Conservation (phyloP, 1,140 invertebrate genomes). For the Delia radicum region DNA sequence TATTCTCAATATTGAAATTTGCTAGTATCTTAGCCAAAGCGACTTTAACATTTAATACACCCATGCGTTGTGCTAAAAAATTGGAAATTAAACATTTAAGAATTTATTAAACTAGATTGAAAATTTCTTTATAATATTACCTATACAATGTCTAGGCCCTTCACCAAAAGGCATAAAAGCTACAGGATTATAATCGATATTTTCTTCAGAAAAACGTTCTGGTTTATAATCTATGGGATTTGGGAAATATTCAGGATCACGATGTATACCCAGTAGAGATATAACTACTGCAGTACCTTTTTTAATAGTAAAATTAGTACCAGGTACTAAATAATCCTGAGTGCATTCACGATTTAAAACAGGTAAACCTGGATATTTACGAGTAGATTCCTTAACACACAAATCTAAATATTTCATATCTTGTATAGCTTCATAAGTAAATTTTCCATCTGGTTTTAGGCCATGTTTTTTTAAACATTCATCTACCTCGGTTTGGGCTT, state of each 20-base stretch:
- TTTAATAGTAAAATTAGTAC: conserved; percentile 47
- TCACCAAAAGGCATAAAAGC: conserved; percentile 70
- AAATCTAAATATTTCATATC: conserved; percentile 61
- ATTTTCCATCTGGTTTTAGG: conserved; percentile 41
- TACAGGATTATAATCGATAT: conserved; percentile 41
- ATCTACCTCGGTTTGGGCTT: conserved; percentile 58
- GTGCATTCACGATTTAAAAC: conserved; percentile 58
- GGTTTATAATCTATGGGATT: conserved; percentile 67
- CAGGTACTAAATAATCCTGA: conserved; percentile 51
- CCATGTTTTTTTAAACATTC: conserved; percentile 52
- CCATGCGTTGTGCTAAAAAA: conserved; percentile 46
- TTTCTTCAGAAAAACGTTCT: conserved; percentile 62
- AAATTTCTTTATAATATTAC: conserved; percentile 36
- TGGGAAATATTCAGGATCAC: conserved; percentile 62
- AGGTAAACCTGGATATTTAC: conserved; percentile 63
- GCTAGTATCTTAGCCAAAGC: conserved; percentile 43
- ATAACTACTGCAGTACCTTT: conserved; percentile 57
- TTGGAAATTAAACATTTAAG: too few relatives aligned
- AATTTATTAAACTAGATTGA: background rate
- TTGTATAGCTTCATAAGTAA: conserved; percentile 60
- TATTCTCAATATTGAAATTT: conserved; percentile 40
- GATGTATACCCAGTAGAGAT: conserved; percentile 55
- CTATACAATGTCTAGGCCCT: conserved; percentile 69
- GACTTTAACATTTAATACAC: conserved; percentile 41
- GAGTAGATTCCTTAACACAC: conserved; percentile 61